Conservation (phyloP, 2,888 invertebrate species). For the Clanis bilineata region DNA sequence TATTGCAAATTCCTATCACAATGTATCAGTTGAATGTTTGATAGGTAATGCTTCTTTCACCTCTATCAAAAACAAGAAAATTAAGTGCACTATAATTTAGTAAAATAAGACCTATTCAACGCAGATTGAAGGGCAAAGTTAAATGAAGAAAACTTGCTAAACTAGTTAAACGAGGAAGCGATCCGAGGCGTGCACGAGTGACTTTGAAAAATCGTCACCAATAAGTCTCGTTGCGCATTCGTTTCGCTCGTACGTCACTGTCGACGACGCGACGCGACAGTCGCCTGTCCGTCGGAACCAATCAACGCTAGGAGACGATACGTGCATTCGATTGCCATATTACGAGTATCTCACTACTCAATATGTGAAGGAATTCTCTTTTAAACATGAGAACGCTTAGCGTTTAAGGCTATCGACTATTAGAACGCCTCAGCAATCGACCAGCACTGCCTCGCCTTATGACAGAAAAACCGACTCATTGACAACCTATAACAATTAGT, state of each 20-base stretch:
- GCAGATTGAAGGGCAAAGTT: neutral
- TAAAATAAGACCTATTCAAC: neutral
- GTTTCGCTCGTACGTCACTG: constrained; percentile 67
- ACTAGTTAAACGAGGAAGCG: constrained; percentile 54
- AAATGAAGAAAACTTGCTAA: constrained; percentile 36
- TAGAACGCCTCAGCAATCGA: too few relatives aligned
- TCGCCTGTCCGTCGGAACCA: constrained; percentile 48
- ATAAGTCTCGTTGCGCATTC: constrained; percentile 71
- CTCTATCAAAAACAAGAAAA: neutral
- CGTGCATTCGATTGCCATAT: constrained; percentile 10
- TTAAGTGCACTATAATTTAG: neutral
- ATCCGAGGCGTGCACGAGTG: constrained; percentile 46
- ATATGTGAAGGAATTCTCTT: neutral
- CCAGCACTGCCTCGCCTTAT: too few relatives aligned
- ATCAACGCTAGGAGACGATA: constrained; percentile 49
- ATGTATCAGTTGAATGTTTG: neutral
- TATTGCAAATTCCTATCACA: too few relatives aligned
- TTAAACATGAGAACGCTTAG: neutral
- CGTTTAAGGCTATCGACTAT: too few relatives aligned
- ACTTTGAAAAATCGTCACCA: constrained; percentile 72
- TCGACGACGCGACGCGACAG: constrained; percentile 53
- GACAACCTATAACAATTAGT: too few relatives aligned
- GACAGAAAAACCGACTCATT: too few relatives aligned
- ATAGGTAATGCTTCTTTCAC: neutral
- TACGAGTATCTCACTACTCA: neutral